These are phyloP conservation scores for Hydropotes inermis DNA, from an alignment of 2,113 vertebrate genomes.

Conservation along the genomic window DNA sequence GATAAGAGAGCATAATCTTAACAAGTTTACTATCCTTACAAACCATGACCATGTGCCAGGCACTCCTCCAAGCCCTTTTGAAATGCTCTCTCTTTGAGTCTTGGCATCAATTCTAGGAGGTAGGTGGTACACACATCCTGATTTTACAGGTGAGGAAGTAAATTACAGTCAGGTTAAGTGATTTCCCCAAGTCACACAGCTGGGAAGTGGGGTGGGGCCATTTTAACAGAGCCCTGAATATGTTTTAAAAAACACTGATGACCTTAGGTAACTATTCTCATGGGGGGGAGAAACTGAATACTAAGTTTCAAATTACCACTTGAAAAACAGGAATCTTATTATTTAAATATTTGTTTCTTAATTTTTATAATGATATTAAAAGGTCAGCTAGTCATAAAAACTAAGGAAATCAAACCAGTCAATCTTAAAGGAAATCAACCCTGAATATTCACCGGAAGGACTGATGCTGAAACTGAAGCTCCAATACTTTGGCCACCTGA, in stretches of 20 bases:
- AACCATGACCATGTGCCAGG: background rate
- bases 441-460: background rate
- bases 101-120: background rate
- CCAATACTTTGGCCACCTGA: background rate
- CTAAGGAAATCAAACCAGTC: background rate
- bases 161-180: background rate
- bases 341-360: background rate
- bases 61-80: background rate
- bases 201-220: background rate
- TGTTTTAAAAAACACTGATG: background rate
- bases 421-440: background rate
- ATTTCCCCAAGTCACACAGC: background rate
- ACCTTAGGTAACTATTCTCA: background rate
- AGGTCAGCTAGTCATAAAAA: background rate
- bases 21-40: background rate
- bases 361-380: background rate
- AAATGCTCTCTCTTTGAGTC: background rate
- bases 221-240: background rate
- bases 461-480: background rate
- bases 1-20: background rate
- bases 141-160: background rate
- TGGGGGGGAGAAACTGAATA: background rate
- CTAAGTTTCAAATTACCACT: background rate
- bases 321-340: background rate
- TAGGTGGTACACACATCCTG: background rate